A percentile compares a stretch with the other conserved stretches of the same genome.
Conservation (phyloP, 2,888 invertebrate species). For the Poecilus cupreus region DNA sequence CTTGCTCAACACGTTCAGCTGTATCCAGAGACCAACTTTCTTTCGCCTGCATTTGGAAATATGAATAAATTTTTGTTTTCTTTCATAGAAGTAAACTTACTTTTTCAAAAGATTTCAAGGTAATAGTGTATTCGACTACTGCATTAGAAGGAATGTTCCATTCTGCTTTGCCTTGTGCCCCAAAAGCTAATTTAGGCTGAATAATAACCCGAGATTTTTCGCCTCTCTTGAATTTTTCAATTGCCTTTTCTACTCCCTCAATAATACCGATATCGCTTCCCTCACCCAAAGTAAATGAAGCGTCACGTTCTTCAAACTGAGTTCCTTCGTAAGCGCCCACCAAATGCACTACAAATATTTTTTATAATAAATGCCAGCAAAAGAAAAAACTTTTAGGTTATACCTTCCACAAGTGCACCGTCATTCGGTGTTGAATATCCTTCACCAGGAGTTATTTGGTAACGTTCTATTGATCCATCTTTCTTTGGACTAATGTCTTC, state of each 20-base stretch:
- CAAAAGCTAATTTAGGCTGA: constrained; percentile 88
- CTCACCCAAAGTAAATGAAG: constrained; percentile 91
- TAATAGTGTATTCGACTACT: constrained; percentile 86
- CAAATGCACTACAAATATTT: constrained; percentile 80
- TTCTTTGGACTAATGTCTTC: constrained; percentile 92
- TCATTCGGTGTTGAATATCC: constrained; percentile 86
- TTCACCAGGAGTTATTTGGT: constrained; percentile 82
- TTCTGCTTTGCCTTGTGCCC: constrained; percentile 79
- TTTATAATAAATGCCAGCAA: background rate
- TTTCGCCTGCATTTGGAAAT: constrained; percentile 74
- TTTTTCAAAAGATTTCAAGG: constrained; percentile 89
- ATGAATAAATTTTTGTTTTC: constrained; percentile 32
- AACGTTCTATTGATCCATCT: constrained; percentile 88
- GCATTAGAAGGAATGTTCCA: constrained; percentile 87
- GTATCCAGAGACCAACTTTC: constrained; percentile 89
- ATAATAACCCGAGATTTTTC: constrained; percentile 86
- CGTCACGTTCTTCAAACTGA: constrained; percentile 87
- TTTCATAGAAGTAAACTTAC: constrained; percentile 69
- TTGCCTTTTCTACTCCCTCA: constrained; percentile 87
- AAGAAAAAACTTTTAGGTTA: constrained; percentile 51
- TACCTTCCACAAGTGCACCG: constrained; percentile 89
- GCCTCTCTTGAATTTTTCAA: constrained; percentile 86
- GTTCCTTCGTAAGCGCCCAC: constrained; percentile 79
- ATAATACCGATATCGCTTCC: constrained; percentile 84
- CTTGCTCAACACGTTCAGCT: constrained; percentile 86